Conservation (phyloP, 2,113 vertebrate genomes). For the Suricata suricatta region DNA sequence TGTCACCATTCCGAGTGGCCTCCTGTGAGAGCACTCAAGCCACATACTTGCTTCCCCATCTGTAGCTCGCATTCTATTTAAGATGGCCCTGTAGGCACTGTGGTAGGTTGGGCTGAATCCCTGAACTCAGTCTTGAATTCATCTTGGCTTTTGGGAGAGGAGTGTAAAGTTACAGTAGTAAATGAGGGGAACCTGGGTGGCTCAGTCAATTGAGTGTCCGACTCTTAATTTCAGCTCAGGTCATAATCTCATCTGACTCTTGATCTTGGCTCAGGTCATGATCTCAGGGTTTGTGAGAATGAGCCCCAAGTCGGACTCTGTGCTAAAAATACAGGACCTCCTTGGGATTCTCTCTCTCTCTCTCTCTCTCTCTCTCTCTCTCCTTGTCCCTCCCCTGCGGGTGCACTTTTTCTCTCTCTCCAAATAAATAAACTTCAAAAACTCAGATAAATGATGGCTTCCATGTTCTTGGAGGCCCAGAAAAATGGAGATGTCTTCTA, state of each 20-base stretch:
- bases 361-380: too few relatives aligned
- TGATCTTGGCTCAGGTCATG: too few relatives aligned
- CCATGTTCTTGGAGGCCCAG: background rate
- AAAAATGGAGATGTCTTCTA: background rate
- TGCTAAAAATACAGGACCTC: too few relatives aligned
- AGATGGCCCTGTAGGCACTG: background rate
- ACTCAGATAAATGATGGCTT: background rate
- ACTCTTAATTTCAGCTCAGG: too few relatives aligned
- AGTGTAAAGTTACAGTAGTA: background rate
- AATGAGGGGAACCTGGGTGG: background rate
- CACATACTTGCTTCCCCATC: accelerated
- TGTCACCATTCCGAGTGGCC: background rate
- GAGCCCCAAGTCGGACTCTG: too few relatives aligned
- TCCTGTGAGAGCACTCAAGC: background rate
- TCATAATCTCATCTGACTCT: too few relatives aligned
- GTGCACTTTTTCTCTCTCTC: too few relatives aligned
- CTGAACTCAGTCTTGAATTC: background rate
- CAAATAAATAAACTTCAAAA: background rate
- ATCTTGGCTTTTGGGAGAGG: background rate
- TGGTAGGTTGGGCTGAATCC: background rate
- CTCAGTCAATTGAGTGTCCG: too few relatives aligned
- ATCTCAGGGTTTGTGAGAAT: too few relatives aligned
- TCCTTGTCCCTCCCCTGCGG: too few relatives aligned
- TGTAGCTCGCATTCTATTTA: background rate
- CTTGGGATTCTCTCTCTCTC: too few relatives aligned